phyloP scores from a whole-genome alignment of 2,888 invertebrate species.

The Callosobruchus maculatus region DNA sequence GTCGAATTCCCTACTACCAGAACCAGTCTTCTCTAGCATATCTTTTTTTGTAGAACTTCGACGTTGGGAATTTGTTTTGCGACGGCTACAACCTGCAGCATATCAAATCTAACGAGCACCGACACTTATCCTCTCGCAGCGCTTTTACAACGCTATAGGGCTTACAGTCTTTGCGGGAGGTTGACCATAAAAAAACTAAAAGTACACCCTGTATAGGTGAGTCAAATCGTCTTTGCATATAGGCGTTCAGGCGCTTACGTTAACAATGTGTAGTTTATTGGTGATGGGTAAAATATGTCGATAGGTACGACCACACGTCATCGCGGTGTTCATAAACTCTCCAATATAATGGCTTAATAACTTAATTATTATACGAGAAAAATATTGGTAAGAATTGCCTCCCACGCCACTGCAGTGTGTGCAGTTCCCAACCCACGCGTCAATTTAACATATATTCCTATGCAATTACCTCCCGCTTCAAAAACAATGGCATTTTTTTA shows the following conservation, averaged over 20 bases:
- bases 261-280: not conserved
- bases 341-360: not conserved
- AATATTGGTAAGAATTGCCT: not conserved
- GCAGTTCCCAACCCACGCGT: constrained; percentile 10
- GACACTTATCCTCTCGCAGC: too few relatives aligned
- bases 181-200: too few relatives aligned
- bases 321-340: not conserved
- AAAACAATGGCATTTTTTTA: constrained; percentile 5
- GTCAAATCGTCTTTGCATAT: not conserved
- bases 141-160: too few relatives aligned
- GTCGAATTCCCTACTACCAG: too few relatives aligned
- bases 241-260: not conserved
- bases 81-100: too few relatives aligned
- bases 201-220: not conserved
- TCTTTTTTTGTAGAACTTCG: too few relatives aligned
- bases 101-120: too few relatives aligned
- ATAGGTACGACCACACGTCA: not conserved
- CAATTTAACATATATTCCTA: constrained; percentile 11
- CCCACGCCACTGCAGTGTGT: not conserved
- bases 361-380: not conserved
- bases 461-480: constrained; percentile 7
- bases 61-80: too few relatives aligned
- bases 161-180: too few relatives aligned
- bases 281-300: not conserved
- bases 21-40: too few relatives aligned